phyloP scores from a whole-genome alignment of 2,113 vertebrate species.

The Glareola pratincola region DNA sequence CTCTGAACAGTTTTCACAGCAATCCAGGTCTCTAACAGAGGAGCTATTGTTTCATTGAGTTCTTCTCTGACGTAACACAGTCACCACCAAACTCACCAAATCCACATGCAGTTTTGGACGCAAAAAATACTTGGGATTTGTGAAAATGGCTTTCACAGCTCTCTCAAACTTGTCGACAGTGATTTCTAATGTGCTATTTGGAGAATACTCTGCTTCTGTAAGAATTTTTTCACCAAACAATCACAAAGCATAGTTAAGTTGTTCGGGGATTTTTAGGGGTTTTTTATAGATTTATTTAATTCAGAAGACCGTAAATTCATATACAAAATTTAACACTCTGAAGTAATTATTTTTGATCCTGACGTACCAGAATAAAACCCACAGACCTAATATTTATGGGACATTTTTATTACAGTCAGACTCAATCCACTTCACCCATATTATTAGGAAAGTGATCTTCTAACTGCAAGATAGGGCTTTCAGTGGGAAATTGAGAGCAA shows the following conservation, averaged over 20 bases:
- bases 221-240: neutral
- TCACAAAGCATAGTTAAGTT: neutral
- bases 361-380: neutral
- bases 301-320: neutral
- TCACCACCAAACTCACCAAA: neutral
- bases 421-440: neutral
- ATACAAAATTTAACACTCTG: neutral
- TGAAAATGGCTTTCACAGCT: conserved; percentile 1
- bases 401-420: neutral
- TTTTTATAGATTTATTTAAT: neutral
- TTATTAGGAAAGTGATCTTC: neutral
- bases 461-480: neutral
- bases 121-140: neutral
- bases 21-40: conserved; percentile 56
- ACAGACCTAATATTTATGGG: neutral
- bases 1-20: conserved; percentile 20
- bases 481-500: neutral
- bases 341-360: neutral
- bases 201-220: neutral
- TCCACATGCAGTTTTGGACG: neutral
- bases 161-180: neutral
- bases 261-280: neutral
- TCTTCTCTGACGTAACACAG: conserved; percentile 26
- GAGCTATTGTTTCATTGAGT: conserved; percentile 22
- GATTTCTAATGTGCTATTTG: neutral